These are phyloP conservation scores for Halichondria panicea DNA, from an alignment of 37 sponge, comb jelly and placozoan species.

Conservation along the genomic window DNA sequence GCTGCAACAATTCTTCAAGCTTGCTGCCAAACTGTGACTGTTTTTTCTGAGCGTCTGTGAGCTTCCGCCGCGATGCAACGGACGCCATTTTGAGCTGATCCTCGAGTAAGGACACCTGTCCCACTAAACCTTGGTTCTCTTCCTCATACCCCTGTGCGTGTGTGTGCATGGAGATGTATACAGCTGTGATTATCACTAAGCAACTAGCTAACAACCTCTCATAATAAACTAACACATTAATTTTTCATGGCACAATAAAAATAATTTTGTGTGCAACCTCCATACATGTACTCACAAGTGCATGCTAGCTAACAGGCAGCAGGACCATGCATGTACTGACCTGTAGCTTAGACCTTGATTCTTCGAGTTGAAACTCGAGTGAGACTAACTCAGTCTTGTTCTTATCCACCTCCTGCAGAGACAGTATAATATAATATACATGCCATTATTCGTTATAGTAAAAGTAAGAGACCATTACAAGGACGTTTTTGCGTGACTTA, in stretches of 20 bases:
- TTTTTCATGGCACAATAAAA: neutral
- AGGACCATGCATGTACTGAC: neutral
- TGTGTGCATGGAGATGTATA: too few relatives aligned
- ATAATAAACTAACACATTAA: neutral
- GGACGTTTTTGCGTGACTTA: too few relatives aligned
- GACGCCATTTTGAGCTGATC: slow-evolving; percentile 50
- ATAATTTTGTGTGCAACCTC: neutral
- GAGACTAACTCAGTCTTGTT: neutral
- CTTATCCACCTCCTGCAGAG: slow-evolving; percentile 8
- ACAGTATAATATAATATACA: neutral
- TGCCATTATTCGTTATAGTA: too few relatives aligned
- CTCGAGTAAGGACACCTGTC: slow-evolving; percentile 16
- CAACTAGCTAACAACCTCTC: too few relatives aligned
- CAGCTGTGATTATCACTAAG: too few relatives aligned
- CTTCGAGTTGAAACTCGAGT: slow-evolving; percentile 17
- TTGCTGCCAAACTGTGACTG: slow-evolving; percentile 26
- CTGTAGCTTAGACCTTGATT: neutral
- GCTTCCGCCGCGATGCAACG: slow-evolving; percentile 17
- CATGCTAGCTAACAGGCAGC: too few relatives aligned
- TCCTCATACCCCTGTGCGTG: slow-evolving; percentile 13
- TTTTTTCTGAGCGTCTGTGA: slow-evolving; percentile 5
- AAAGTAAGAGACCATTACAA: too few relatives aligned
- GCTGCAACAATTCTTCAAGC: slow-evolving; percentile 13
- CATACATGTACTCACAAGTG: neutral
- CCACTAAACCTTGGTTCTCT: slow-evolving; percentile 16